Percentiles rank a stretch among this genome's conserved stretches.
These are phyloP conservation scores for Euglossa dilemma DNA, from an alignment of 1,140 invertebrate genomes.

Conservation along the genomic window DNA sequence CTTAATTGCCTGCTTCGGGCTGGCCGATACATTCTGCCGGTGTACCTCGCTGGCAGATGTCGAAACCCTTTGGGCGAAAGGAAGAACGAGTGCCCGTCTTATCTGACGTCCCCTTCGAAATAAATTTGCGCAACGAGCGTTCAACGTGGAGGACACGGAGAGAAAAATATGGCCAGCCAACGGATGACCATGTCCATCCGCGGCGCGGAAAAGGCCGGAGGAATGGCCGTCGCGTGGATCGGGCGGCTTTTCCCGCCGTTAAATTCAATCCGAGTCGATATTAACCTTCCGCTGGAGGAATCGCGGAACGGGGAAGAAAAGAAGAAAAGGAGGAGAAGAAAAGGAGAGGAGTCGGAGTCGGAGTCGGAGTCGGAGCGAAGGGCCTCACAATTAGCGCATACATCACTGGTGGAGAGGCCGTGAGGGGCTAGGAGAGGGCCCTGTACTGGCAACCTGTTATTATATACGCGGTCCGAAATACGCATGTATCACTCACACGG, in stretches of 20 bases:
- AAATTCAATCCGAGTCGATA: slow-evolving; percentile 44
- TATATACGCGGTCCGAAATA: slow-evolving; percentile 76
- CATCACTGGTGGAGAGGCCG: slow-evolving; percentile 68
- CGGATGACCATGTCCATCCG: not conserved
- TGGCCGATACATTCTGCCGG: slow-evolving; percentile 54
- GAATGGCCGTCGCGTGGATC: not conserved
- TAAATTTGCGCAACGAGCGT: slow-evolving; percentile 49
- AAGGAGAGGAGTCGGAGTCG: not conserved
- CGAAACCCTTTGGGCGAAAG: slow-evolving; percentile 64
- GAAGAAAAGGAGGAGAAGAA: not conserved
- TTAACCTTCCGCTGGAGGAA: slow-evolving; percentile 43
- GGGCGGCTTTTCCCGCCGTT: not conserved
- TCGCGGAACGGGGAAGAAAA: not conserved
- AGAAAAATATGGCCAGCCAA: not conserved
- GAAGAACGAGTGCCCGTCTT: slow-evolving; percentile 49
- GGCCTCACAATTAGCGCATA: slow-evolving; percentile 72
- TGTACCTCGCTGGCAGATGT: slow-evolving; percentile 57
- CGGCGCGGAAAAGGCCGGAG: not conserved
- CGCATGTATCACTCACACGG: slow-evolving; percentile 78
- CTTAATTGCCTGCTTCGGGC: slow-evolving; percentile 76
- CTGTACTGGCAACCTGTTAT: slow-evolving; percentile 79
- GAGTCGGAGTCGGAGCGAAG: slow-evolving; percentile 53
- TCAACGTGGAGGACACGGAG: not conserved
- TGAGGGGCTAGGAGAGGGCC: slow-evolving; percentile 68
- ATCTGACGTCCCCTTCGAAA: slow-evolving; percentile 39